Percentiles rank a stretch among this genome's conserved stretches.
Evolutionary conservation across 1,140 invertebrate genomes (phyloP).

Genomic region (Drosophila asahinai): DNA sequence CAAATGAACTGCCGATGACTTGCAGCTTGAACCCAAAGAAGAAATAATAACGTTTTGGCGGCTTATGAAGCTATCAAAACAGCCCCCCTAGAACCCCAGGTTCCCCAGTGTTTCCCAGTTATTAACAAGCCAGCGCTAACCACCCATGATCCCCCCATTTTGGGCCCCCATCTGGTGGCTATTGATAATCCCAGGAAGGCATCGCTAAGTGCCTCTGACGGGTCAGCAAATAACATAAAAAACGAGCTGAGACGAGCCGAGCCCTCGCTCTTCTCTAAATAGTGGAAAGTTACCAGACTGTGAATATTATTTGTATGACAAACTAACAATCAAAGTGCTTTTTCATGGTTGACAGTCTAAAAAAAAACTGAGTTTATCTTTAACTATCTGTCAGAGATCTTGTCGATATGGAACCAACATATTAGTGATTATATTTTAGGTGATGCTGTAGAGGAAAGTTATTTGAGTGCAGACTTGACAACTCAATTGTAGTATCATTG

Average conservation of each 20-base stretch:
- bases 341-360: slow-evolving; percentile 1
- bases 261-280: neutral
- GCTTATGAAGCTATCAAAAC: slow-evolving; percentile 60
- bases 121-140: slow-evolving; percentile 35
- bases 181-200: slow-evolving; percentile 15
- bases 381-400: neutral
- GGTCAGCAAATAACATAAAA: neutral
- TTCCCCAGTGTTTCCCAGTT: neutral
- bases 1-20: slow-evolving; percentile 74
- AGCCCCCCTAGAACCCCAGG: neutral
- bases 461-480: no score
- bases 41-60: slow-evolving; percentile 6
- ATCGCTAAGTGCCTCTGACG: slow-evolving; percentile 22
- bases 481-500: no score
- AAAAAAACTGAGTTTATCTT: neutral
- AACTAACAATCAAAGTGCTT: neutral
- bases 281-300: slow-evolving; percentile 26
- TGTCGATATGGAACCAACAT: no score
- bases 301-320: neutral
- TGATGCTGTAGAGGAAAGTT: no score
- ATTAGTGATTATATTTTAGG: no score
- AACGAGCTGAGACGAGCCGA: slow-evolving; percentile 5
- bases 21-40: slow-evolving; percentile 30
- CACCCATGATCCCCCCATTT: slow-evolving; percentile 1
- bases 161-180: neutral